A percentile compares a stretch with the other conserved stretches of the same genome.
phyloP scores from a whole-genome alignment of 2,113 vertebrate species.

The Otus sunia region DNA sequence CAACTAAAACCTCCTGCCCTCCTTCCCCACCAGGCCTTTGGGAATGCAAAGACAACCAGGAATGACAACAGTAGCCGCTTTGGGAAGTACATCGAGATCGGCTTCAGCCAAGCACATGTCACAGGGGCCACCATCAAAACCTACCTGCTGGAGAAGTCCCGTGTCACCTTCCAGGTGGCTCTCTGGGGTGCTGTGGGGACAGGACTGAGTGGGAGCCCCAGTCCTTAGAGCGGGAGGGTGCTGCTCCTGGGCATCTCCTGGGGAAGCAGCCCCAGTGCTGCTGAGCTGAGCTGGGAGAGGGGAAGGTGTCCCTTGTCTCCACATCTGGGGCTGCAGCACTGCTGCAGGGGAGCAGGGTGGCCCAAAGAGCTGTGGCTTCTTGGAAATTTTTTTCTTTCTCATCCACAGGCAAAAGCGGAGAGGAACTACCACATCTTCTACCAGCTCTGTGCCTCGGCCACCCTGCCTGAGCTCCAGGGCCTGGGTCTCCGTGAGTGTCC shows the following conservation, averaged over 20 bases:
- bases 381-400: neutral
- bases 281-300: neutral
- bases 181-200: neutral
- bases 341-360: neutral
- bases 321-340: neutral
- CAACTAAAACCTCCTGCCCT: neutral
- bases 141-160: constrained; percentile 81
- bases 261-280: neutral
- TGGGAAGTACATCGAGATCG: constrained; percentile 82
- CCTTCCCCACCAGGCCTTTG: constrained; percentile 73
- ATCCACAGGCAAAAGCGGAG: neutral
- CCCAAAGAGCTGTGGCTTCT: neutral
- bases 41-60: constrained; percentile 80
- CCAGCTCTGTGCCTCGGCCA: neutral
- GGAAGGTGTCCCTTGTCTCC: neutral
- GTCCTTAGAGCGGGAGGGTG: neutral
- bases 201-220: neutral
- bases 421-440: constrained; percentile 20
- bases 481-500: constrained; percentile 73
- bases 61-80: constrained; percentile 86
- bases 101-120: constrained; percentile 73
- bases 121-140: constrained; percentile 81
- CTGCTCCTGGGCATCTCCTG: neutral
- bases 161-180: constrained; percentile 81
- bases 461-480: constrained; percentile 52